phyloP scores from a whole-genome alignment of 1,140 invertebrate genomes.

The Cydia fagiglandana region DNA sequence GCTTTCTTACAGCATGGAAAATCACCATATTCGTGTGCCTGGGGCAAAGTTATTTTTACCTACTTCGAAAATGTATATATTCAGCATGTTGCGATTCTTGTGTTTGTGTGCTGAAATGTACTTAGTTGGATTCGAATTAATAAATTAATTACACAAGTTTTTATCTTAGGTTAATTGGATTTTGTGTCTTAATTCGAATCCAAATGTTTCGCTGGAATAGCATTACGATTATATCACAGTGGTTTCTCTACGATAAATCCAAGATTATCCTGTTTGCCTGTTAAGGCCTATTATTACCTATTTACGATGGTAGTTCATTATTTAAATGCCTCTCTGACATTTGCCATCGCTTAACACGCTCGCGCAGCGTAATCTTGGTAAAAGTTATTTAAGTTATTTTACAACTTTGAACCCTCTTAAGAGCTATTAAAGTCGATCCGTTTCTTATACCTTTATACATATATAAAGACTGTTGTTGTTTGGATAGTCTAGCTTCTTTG shows the following conservation, averaged over 20 bases:
- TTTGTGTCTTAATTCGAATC: too few species aligned
- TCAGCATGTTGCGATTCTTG: background rate
- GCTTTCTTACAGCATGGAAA: slow-evolving; percentile 16
- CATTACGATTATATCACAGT: slow-evolving; percentile 34
- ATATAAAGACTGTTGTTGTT: background rate
- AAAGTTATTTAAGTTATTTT: slow-evolving; percentile 3
- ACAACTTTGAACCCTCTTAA: background rate
- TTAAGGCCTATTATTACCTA: slow-evolving; percentile 36
- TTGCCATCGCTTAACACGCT: slow-evolving; percentile 38
- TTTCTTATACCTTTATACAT: background rate
- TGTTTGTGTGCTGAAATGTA: background rate
- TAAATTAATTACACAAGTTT: too few species aligned
- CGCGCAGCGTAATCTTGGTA: background rate
- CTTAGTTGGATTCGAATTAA: too few species aligned
- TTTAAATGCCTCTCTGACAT: slow-evolving; percentile 43
- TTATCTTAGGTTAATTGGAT: background rate
- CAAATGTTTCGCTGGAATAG: too few species aligned
- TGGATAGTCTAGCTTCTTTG: background rate
- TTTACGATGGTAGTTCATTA: slow-evolving; percentile 42
- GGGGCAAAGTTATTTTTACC: background rate
- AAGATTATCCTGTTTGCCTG: slow-evolving; percentile 32
- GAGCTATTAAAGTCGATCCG: background rate
- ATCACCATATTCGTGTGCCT: slow-evolving; percentile 6
- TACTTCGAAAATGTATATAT: background rate
- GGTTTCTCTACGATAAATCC: slow-evolving; percentile 47